Base-by-base conservation (phyloP, 2,888 invertebrate species). In the Anthrax anthrax region DNA sequence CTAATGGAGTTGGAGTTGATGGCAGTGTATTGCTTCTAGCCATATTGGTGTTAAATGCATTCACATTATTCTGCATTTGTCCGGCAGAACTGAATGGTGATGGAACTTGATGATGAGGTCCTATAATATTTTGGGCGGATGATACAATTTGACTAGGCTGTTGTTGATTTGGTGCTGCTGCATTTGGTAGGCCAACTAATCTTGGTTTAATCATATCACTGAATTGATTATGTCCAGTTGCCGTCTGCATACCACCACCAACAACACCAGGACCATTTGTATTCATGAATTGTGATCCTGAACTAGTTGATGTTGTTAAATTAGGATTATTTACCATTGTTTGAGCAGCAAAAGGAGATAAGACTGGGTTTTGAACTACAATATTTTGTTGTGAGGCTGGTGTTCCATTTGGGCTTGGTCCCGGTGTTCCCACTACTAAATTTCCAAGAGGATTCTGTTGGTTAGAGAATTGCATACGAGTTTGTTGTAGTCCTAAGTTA, bases 361-460 rank as follows among this genome's bases (percentile, higher is more conserved):
- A 72, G 51, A 81, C 81, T 16, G 80, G 75, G 63, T 76, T 77
- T 53, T 74, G 70, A 42, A 72, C 71, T 47, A 76, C 71, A 61
- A 73, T 69, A 49, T 72, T 73, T 38, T 74, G 72, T 59, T 76
- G 77, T 2, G 76, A 73, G 37, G 75, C 71, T 41, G 76, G 70
- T 42, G 73, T 72, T 54, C 78, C 76, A 45, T 81, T 84, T 8
- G 86, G 85, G 65, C 84, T 84, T 6, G 84, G 86, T 8, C 84
- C 85, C 0, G 85, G 81, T 37, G 82, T 77, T 3, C 83, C 81
- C 12, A 84, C 84, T 37, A 82, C 62, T 56, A 68, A 58, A 39
- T 57, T 63, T 23, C 59, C 57, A 37, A 54, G 46, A 37, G 60
- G 62, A 45, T 63, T 64, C 37, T 63, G 59, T 46, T 63, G 65